Evolutionary conservation across 2,797 vertebrate genomes (phyloP).

Genomic region (Galagoides demidoff): DNA sequence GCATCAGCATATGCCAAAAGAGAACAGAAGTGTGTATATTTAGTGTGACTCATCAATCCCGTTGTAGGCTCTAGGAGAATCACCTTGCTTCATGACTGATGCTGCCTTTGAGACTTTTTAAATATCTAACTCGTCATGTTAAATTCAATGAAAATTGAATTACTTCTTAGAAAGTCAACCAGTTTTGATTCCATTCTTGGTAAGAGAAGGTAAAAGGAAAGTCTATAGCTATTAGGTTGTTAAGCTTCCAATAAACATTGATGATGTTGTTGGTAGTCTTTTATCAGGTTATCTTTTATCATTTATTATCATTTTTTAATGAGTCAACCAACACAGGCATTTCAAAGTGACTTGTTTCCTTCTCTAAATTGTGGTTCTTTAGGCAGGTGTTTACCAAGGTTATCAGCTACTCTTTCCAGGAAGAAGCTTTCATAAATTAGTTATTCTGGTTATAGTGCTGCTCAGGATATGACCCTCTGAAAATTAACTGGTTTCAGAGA

Average conservation of each 20-base stretch:
- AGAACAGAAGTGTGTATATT: constrained; percentile 47
- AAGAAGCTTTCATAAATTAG: constrained; percentile 3
- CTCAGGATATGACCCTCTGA: not conserved
- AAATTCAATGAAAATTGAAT: constrained; percentile 54
- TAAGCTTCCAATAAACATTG: constrained; percentile 3
- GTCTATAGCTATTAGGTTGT: not conserved
- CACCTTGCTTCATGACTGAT: constrained; percentile 52
- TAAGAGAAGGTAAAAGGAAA: constrained; percentile 50
- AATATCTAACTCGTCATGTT: constrained; percentile 60
- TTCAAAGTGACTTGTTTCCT: constrained; percentile 26
- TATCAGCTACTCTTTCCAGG: not conserved
- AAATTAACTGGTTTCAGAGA: not conserved
- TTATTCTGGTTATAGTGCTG: not conserved
- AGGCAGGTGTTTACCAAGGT: constrained; percentile 23
- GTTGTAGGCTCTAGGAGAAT: constrained; percentile 50
- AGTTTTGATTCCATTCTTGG: constrained; percentile 51
- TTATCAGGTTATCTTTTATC: not conserved
- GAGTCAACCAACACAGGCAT: not conserved
- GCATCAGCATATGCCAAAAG: constrained; percentile 33
- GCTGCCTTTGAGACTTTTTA: constrained; percentile 60
- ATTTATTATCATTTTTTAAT: constrained; percentile 24
- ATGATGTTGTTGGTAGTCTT: constrained; percentile 9
- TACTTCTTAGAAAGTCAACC: constrained; percentile 67
- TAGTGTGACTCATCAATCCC: constrained; percentile 56
- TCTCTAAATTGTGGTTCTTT: constrained; percentile 28